phyloP scores from a whole-genome alignment of 2,797 vertebrate genomes.

The Leptoclinus maculatus region DNA sequence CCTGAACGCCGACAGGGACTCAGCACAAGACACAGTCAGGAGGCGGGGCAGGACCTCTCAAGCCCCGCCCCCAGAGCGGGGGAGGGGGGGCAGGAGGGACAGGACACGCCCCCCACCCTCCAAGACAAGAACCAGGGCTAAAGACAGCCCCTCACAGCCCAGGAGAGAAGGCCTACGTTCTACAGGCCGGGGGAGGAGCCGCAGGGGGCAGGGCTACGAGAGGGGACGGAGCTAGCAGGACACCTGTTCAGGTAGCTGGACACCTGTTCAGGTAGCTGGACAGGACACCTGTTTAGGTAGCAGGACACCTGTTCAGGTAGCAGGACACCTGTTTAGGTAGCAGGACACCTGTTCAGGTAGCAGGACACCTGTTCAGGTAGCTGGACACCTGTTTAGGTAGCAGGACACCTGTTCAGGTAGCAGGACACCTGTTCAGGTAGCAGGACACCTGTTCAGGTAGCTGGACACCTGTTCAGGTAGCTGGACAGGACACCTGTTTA shows the following conservation, averaged over 20 bases:
- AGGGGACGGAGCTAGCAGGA: constrained; percentile 5
- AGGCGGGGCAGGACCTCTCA: constrained; percentile 11
- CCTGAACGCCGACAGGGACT: constrained; percentile 78
- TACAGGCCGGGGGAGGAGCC: constrained; percentile 9
- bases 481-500: too few relatives aligned
- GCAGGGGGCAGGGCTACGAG: constrained; percentile 26
- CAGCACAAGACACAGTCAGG: constrained; percentile 33
- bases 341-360: background rate
- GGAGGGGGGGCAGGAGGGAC: constrained; percentile 12
- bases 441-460: too few relatives aligned
- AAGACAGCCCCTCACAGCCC: constrained; percentile 31
- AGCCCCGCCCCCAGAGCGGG: constrained; percentile 11
- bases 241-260: background rate
- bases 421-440: too few relatives aligned
- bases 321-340: background rate
- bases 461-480: too few relatives aligned
- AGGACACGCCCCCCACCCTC: constrained; percentile 12
- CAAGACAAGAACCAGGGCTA: constrained; percentile 31
- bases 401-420: too few relatives aligned
- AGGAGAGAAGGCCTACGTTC: constrained; percentile 62
- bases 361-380: background rate
- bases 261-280: background rate
- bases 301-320: background rate
- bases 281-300: background rate
- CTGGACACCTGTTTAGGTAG: too few relatives aligned